These are phyloP conservation scores for Macaria liturata DNA, from an alignment of 2,888 invertebrate genomes.

Conservation along the genomic window DNA sequence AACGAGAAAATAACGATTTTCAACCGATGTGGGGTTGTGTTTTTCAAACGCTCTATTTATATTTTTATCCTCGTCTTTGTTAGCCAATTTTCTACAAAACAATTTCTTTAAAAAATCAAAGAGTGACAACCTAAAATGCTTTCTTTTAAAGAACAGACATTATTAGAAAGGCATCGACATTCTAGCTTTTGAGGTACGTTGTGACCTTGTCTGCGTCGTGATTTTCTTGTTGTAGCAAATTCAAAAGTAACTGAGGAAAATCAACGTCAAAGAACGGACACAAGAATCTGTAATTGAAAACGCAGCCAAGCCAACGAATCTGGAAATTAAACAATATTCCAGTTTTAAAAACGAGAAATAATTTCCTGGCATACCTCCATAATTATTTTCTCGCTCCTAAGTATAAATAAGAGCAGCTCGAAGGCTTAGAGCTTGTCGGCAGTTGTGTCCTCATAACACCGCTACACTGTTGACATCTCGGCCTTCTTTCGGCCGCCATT, in stretches of 20 bases:
- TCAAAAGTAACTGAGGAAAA: conserved; percentile 19
- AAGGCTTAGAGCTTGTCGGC: conserved; percentile 73
- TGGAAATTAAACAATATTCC: conserved; percentile 52
- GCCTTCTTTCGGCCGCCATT: conserved; percentile 66
- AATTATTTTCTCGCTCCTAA: conserved; percentile 62
- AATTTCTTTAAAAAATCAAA: conserved; percentile 2
- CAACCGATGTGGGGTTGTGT: not conserved
- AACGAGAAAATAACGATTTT: conserved; percentile 21
- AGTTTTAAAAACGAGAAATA: conserved; percentile 43
- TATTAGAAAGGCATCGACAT: conserved; percentile 3
- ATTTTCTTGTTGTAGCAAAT: conserved; percentile 11
- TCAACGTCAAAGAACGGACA: conserved; percentile 19
- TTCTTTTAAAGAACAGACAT: conserved; percentile 1
- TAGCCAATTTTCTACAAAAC: conserved; percentile 1
- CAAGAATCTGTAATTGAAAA: conserved; percentile 34
- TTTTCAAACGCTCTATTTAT: conserved; percentile 4
- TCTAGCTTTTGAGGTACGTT: conserved; percentile 1
- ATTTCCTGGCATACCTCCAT: conserved; percentile 58
- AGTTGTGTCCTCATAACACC: conserved; percentile 70
- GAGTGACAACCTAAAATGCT: not conserved
- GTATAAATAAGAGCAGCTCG: conserved; percentile 61
- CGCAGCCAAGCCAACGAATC: conserved; percentile 41
- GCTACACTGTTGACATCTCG: conserved; percentile 64
- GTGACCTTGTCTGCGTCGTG: conserved; percentile 7
- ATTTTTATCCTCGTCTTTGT: conserved; percentile 3